Conservation (phyloP, 1,140 invertebrate genomes). For the Forficula auricularia region DNA sequence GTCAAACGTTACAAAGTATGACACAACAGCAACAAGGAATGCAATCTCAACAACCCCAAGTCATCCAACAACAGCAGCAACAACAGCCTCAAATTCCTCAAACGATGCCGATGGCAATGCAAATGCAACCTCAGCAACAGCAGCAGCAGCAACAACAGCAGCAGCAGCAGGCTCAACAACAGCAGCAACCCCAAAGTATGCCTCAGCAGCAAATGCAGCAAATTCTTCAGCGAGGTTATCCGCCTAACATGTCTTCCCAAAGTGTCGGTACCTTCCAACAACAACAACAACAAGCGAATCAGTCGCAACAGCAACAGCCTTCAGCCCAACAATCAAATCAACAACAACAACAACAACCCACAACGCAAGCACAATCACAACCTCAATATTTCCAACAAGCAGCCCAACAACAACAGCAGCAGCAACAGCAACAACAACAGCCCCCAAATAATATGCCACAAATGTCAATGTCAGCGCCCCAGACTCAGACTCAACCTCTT, state of each 20-base stretch:
- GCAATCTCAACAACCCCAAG: constrained; percentile 26
- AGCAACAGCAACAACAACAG: constrained; percentile 24
- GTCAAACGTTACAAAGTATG: constrained; percentile 16
- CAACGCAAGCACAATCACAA: constrained; percentile 3
- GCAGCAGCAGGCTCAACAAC: constrained; percentile 19
- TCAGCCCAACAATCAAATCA: constrained; percentile 18
- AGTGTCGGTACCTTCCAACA: constrained; percentile 18
- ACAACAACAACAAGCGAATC: constrained; percentile 30
- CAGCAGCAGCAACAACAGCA: constrained; percentile 13
- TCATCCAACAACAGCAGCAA: constrained; percentile 27
- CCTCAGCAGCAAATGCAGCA: constrained; percentile 19
- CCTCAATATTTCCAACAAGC: constrained; percentile 22
- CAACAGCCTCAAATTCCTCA: constrained; percentile 13
- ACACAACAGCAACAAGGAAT: constrained; percentile 27
- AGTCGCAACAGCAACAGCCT: constrained; percentile 31
- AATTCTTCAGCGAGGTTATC: too few relatives aligned
- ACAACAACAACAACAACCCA: constrained; percentile 7
- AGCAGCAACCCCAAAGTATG: constrained; percentile 27
- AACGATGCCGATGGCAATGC: constrained; percentile 4
- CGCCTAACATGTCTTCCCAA: constrained; percentile 13
- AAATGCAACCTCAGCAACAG: constrained; percentile 3
- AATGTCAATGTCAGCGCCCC: constrained; percentile 1
- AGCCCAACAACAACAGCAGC: constrained; percentile 28
- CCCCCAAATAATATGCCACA: too few relatives aligned
- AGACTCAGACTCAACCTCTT: constrained; percentile 4